Base-by-base conservation (phyloP, 2,797 vertebrate species). In the Paratrypauchen microcephalus region DNA sequence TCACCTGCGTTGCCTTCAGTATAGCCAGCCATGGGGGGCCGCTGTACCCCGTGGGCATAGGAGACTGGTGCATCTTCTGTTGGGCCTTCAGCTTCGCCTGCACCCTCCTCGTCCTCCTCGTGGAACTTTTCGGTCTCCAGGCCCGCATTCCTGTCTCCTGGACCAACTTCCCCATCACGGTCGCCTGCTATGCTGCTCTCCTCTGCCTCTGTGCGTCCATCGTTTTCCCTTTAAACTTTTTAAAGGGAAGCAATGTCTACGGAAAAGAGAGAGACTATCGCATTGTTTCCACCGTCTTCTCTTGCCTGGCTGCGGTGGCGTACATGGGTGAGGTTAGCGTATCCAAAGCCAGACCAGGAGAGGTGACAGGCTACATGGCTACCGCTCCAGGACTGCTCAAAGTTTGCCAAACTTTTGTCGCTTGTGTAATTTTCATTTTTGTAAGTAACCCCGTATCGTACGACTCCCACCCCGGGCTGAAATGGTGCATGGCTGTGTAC, bases 401-500 rank as follows among this genome's bases (percentile, higher is more conserved):
- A 78, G 96, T 97, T 68, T 93, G 95, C 62, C 95, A 97, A 89
- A 96, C 95, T 52, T 95, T 93, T 0, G 86, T 96, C 69, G 96
- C 95, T 50, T 95, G 94, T 1, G 4, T 97, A 55, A 97, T 97
- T 84, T 97, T 97, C 45, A 89, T 95, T 50, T 93, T 96, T 19
- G 73, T 96, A 80, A 93, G 93, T 19, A 9, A 65, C 0, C 93
- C 71, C 0, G 0, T 76, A 36, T 83, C 61, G 0, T 96, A 96
- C 9, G 16, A 92, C 0, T 0, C 0, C 0, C 61, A 91, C 0
- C 2, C 91, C 0, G 95, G 91, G 0, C 56, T 96, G 36, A 90
- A 94, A 79, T 97, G 96, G 95, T 97, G 96, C 71, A 87, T 97
- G 91, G 93, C 95, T 0, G 95, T 97, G 2, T 97, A 96, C 72